Percentiles rank a stretch among this genome's conserved stretches.
These are phyloP conservation scores for Zaprionus lineosus DNA, from an alignment of 2,888 invertebrate species.

Conservation along the genomic window DNA sequence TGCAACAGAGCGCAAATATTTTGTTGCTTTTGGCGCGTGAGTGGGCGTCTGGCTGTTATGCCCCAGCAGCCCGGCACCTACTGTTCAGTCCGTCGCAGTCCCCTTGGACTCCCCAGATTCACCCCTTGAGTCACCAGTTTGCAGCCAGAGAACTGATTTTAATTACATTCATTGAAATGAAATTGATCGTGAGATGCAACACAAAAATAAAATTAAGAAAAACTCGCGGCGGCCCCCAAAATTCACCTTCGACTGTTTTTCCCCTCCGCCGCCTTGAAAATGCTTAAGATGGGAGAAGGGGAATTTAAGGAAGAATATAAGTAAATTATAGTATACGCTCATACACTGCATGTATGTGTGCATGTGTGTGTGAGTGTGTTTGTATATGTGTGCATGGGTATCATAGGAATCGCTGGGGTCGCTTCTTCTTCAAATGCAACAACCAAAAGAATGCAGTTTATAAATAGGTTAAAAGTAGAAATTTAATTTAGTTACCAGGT, in stretches of 20 bases:
- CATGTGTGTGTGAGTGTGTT: not conserved
- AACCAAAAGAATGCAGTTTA: slow-evolving; percentile 50
- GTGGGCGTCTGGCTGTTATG: slow-evolving; percentile 40
- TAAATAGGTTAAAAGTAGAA: slow-evolving; percentile 57
- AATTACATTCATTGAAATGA: too few species aligned
- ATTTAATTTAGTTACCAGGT: slow-evolving; percentile 48
- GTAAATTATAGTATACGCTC: not conserved
- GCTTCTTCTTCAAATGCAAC: slow-evolving; percentile 44
- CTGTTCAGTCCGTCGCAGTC: not conserved
- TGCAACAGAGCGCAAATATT: slow-evolving; percentile 56
- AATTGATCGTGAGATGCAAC: slow-evolving; percentile 70
- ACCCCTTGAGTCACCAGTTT: not conserved
- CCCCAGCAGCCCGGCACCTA: slow-evolving; percentile 8
- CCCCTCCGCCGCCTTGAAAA: too few species aligned
- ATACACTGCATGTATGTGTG: not conserved
- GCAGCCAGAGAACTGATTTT: too few species aligned
- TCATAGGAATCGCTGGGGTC: slow-evolving; percentile 23
- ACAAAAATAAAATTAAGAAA: slow-evolving; percentile 73
- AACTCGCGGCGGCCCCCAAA: slow-evolving; percentile 20
- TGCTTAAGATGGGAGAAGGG: not conserved
- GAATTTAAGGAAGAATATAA: not conserved
- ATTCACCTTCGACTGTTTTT: slow-evolving; percentile 22
- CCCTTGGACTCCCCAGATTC: not conserved
- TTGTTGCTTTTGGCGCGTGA: slow-evolving; percentile 47
- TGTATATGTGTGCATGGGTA: slow-evolving; percentile 6